Base-by-base conservation (phyloP, 2,113 vertebrate species). In the Hyaena hyaena region DNA sequence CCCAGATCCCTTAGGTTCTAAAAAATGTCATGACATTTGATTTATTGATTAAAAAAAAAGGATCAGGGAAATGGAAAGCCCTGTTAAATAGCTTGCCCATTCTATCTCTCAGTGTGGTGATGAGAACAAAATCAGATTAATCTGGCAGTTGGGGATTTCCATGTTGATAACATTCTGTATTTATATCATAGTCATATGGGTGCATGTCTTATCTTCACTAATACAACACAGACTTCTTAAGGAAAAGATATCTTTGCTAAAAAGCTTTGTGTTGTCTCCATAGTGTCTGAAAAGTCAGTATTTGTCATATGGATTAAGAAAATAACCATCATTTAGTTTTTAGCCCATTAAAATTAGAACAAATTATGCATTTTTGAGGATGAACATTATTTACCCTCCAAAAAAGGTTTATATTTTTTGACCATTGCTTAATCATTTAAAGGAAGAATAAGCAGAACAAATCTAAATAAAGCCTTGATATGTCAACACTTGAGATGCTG, bases 341-440 rank as follows among this genome's bases (percentile, higher is more conserved):
- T 43, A 65, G 76, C n/a, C n/a, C n/a, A 66, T 55, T 81, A 89
- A 93, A 97, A 85, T 91, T 58, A 50, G 28, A 92, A 63, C 48
- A 79, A 96, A 88, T 88, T 69, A 65, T 81, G 33, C 28, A 53
- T 10, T 48, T 88, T 90, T 80, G 48, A 93, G 55, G 50, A 65
- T 74, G 39, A 69, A 50, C 2, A 55, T 55, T 68, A 33, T 73
- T 85, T 86, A 50, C 53, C n/a, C 26, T 94, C 31, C 61, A 61
- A 43, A 80, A 92, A 35, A 81, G 8, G 65, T 65, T 92, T 93
- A 43, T 2, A 43, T 50, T 87, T 82, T 50, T 39, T 71, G 10
- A 82, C 39, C 23, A 71, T 43, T 89, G 33, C 8, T 24, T 83
- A 61, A 73, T 82, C 31, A 77, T 73, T 81, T 68, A 92, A 89